phyloP scores from a whole-genome alignment of 1,140 invertebrate genomes.

The Drosophila triauraria region DNA sequence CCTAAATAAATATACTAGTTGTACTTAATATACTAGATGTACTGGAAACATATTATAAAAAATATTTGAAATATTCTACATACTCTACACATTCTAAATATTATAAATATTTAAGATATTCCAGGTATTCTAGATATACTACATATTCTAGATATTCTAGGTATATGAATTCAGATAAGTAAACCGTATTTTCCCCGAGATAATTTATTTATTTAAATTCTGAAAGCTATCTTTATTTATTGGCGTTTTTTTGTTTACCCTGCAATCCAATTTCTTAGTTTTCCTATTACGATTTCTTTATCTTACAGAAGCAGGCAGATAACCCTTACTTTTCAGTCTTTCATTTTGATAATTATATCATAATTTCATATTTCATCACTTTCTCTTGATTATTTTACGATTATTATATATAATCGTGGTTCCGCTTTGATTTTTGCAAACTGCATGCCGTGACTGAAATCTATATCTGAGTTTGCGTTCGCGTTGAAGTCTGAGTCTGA shows the following conservation, averaged over 20 bases:
- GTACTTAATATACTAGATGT: no score
- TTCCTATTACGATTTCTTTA: background rate
- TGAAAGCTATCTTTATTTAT: background rate
- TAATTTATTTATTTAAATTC: background rate
- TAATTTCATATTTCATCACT: slow-evolving; percentile 20
- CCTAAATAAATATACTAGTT: no score
- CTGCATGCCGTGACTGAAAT: slow-evolving; percentile 38
- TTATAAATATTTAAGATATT: no score
- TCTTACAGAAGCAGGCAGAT: background rate
- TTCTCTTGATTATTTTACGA: slow-evolving; percentile 3
- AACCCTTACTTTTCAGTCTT: background rate
- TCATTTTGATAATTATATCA: background rate
- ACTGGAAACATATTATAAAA: no score
- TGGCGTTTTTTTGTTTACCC: background rate
- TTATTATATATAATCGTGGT: slow-evolving; percentile 4
- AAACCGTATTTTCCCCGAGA: background rate
- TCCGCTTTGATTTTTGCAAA: slow-evolving; percentile 25
- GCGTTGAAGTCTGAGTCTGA: background rate
- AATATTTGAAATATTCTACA: no score
- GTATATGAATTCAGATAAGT: background rate
- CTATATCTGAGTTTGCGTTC: slow-evolving; percentile 16
- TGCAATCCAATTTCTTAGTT: background rate
- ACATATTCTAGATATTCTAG: no score
- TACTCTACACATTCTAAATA: no score
- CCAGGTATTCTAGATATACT: no score